Conservation (phyloP, 2,797 vertebrate species). For the Neosilurus mollespiculum region DNA sequence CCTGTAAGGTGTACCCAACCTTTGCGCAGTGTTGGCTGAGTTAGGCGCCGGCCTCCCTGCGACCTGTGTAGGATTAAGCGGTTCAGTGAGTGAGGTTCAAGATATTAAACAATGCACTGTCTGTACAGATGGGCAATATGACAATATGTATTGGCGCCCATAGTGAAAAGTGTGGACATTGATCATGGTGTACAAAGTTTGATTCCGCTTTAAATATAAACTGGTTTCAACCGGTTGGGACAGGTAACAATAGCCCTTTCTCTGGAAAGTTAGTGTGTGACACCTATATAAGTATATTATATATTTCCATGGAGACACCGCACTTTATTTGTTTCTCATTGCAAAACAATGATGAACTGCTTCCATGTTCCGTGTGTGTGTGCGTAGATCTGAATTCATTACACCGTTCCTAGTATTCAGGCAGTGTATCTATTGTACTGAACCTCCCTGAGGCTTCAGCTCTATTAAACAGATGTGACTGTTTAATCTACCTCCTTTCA, state of each 20-base stretch:
- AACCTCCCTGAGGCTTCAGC: constrained; percentile 13
- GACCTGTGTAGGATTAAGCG: too few species aligned
- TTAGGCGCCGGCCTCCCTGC: too few species aligned
- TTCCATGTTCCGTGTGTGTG: neutral
- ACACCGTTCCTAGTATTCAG: neutral
- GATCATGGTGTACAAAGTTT: neutral
- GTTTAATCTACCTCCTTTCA: neutral
- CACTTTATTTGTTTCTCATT: neutral
- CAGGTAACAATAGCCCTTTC: neutral
- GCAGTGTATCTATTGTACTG: constrained; percentile 5
- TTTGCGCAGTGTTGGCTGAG: too few species aligned
- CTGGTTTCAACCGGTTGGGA: neutral
- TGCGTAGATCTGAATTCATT: constrained; percentile 2
- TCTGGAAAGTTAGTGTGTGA: neutral
- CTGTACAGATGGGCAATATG: neutral
- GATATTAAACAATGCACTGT: neutral
- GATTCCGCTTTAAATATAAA: neutral
- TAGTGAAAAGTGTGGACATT: neutral
- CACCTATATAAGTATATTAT: neutral
- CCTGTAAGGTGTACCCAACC: too few species aligned
- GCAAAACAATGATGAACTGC: neutral
- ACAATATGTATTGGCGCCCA: too few species aligned
- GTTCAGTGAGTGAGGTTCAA: too few species aligned
- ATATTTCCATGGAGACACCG: neutral
- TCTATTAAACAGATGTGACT: constrained; percentile 17